A percentile compares a stretch with the other conserved stretches of the same genome.
These are phyloP conservation scores for Zaprionus camerounensis DNA, from an alignment of 1,140 invertebrate genomes.

Conservation along the genomic window DNA sequence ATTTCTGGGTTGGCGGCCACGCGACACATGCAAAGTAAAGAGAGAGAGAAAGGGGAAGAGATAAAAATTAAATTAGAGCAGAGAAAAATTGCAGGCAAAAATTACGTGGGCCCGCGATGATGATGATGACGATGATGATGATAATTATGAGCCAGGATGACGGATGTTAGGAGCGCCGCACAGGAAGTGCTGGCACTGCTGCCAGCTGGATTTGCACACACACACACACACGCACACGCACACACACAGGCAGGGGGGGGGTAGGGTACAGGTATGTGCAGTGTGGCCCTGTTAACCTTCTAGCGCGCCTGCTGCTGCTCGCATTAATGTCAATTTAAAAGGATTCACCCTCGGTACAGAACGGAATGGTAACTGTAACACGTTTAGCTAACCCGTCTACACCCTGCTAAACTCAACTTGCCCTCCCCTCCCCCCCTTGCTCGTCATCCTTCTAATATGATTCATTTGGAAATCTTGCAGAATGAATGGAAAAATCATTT, in stretches of 20 bases:
- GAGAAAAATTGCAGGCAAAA: constrained; percentile 61
- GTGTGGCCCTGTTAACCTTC: constrained; percentile 42
- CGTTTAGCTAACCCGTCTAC: not conserved
- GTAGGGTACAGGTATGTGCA: not conserved
- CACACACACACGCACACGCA: not conserved
- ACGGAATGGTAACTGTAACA: constrained; percentile 1
- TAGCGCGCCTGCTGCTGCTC: constrained; percentile 22
- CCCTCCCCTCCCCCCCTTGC: not conserved
- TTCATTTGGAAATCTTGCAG: not conserved
- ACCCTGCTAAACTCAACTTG: too few species aligned
- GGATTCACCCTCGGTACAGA: constrained; percentile 25
- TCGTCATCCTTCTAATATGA: not conserved
- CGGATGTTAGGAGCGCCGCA: constrained; percentile 28
- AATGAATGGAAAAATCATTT: not conserved
- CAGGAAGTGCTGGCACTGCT: constrained; percentile 24
- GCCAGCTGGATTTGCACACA: constrained; percentile 36
- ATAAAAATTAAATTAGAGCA: constrained; percentile 74
- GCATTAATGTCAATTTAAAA: constrained; percentile 58
- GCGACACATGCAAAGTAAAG: constrained; percentile 11
- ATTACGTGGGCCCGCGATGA: constrained; percentile 52
- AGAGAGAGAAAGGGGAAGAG: constrained; percentile 14
- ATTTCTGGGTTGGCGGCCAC: constrained; percentile 84
- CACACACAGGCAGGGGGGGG: not conserved
- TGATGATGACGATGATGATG: constrained; percentile 27
- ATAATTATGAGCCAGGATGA: constrained; percentile 38